Percentiles rank a stretch among this genome's conserved stretches.
Conservation (phyloP, 2,113 vertebrate species). For the Rhynchomys soricoides region DNA sequence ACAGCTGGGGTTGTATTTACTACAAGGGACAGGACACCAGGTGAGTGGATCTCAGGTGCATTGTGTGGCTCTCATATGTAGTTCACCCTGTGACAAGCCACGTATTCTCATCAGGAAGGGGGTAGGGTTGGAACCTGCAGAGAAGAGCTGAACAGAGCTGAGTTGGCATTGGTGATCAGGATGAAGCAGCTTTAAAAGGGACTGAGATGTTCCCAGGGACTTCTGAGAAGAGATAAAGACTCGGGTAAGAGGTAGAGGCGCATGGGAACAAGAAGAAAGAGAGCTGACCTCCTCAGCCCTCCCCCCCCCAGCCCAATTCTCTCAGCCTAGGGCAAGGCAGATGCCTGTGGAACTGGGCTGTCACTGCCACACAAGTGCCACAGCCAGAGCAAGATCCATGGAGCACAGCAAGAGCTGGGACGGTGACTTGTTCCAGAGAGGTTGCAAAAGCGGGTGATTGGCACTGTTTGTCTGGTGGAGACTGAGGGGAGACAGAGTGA, state of each 20-base stretch:
- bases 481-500: not conserved
- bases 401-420: not conserved
- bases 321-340: not conserved
- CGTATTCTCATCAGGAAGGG: not conserved
- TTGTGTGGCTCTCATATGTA: not conserved
- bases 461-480: not conserved
- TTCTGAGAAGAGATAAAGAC: not conserved
- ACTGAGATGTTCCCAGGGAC: not conserved
- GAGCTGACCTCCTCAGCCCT: not conserved
- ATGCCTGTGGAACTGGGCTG: not conserved
- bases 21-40: not conserved
- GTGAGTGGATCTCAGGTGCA: too few relatives aligned
- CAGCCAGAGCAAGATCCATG: not conserved
- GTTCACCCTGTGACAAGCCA: not conserved
- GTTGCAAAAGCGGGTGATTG: not conserved
- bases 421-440: not conserved
- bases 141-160: not conserved
- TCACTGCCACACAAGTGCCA: accelerated
- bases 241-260: not conserved
- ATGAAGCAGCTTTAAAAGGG: not conserved
- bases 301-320: not conserved
- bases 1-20: not conserved
- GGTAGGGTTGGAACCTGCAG: not conserved
- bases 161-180: not conserved
- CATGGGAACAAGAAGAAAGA: not conserved